Evolutionary conservation across 2,797 vertebrate species (phyloP).

Genomic region (Pelochelys cantorii): DNA sequence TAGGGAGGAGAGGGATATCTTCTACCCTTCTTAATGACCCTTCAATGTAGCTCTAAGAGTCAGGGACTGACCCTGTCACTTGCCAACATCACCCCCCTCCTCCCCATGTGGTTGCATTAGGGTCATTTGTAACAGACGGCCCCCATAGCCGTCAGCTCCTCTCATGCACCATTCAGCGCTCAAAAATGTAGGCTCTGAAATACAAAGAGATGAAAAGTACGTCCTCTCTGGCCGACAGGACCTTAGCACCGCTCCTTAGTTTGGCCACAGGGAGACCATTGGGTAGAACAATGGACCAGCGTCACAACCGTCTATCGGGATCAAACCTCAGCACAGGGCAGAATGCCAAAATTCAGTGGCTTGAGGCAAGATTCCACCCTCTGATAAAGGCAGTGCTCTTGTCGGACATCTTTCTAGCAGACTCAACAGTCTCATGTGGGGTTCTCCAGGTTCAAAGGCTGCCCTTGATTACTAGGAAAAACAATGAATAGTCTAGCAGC

Average conservation of each 20-base stretch:
- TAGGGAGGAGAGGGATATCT: neutral
- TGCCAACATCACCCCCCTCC: neutral
- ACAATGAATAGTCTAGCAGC: no score
- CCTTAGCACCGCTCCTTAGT: neutral
- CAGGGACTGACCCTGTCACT: neutral
- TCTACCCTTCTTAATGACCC: rapidly evolving
- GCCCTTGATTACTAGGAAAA: neutral
- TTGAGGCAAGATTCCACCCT: neutral
- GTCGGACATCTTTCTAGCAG: neutral
- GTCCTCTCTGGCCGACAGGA: neutral
- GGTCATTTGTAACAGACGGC: rapidly evolving
- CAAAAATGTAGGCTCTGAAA: neutral
- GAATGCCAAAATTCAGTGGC: neutral
- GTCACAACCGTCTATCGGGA: neutral
- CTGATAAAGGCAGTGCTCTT: neutral
- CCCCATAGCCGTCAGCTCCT: neutral
- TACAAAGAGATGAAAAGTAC: neutral
- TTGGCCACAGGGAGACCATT: rapidly evolving
- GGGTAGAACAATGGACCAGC: neutral
- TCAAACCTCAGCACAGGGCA: neutral
- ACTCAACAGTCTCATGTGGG: neutral
- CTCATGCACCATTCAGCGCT: neutral
- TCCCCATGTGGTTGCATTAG: neutral
- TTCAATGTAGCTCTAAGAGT: neutral
- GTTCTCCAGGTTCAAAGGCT: neutral